Base-by-base conservation (phyloP, 2,797 vertebrate species). In the Sebastes baramenuke region DNA sequence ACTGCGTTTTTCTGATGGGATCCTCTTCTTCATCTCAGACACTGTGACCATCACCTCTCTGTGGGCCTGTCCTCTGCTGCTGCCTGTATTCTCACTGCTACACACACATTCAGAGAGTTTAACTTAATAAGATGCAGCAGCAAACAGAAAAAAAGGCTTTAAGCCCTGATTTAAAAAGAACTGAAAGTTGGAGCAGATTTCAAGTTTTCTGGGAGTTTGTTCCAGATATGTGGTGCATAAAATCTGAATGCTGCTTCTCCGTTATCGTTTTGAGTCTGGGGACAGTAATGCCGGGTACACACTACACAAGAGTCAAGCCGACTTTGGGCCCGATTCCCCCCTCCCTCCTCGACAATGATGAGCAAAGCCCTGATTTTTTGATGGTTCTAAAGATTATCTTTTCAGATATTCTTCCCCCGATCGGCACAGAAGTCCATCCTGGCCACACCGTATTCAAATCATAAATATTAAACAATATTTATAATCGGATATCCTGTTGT, bases 1-100 rank as follows among this genome's bases (percentile, higher is more conserved):
- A 72, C 93, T 95, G 83, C 93, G 95, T 94, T 96, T 98, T 68
- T 98, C 97, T 0, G 96, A 95, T 0, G 98, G 98, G 36, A 99
- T 95, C 69, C 97, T 96, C 81, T 96, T 97, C 92, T 98, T 99
- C 95, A 99, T 97, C 90, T 98, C 97, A 77, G 96, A 96, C 79
- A 99, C 94, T 0, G 96, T 97, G 87, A 90, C 93, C 93, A 97
- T 94, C 91, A 99, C 75, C 42, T 98, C 96, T 87, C 92, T 95
- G 85, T 97, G 97, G 3, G 93, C 79, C 67, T 97, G 97, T 1
- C 94, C 96, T 90, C 82, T 88, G 22, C 81, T 87, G 4, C 94
- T 94, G 70, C 92, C 92, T 4, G 95, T 92, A 80, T 95, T 95
- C 72, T 98, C 96, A 3, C 96, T 98, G 85, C 95, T 95, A n/a